A percentile compares a stretch with the other conserved stretches of the same genome.
phyloP scores from a whole-genome alignment of 2,113 vertebrate species.

The Trinectes maculatus region DNA sequence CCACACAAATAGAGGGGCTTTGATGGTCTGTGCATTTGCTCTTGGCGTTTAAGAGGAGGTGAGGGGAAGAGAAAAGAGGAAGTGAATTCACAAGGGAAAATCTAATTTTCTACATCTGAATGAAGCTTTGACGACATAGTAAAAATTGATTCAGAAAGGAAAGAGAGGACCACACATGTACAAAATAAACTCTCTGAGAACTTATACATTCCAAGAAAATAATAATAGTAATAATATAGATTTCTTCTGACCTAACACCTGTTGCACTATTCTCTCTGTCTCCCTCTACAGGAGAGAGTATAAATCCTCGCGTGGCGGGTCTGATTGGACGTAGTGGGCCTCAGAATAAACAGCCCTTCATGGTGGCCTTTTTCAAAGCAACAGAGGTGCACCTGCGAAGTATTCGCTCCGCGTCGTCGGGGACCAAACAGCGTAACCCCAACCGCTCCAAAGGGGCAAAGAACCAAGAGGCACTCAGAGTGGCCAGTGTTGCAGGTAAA shows the following conservation, averaged over 20 bases:
- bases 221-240: no score
- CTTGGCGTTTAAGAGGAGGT: constrained; percentile 48
- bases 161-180: constrained; percentile 6
- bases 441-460: constrained; percentile 90
- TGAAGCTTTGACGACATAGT: not conserved
- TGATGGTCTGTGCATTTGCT: constrained; percentile 59
- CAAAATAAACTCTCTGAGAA: no score
- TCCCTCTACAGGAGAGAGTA: constrained; percentile 87
- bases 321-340: constrained; percentile 92
- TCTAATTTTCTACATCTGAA: constrained; percentile 32
- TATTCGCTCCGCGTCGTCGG: constrained; percentile 85
- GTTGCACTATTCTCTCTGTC: constrained; percentile 54
- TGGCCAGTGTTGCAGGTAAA: constrained; percentile 90
- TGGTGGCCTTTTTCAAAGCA: constrained; percentile 98
- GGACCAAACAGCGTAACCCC: constrained; percentile 90
- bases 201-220: no score
- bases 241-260: constrained; percentile 30
- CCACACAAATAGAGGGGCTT: constrained; percentile 46
- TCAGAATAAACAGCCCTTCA: constrained; percentile 98
- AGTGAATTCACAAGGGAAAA: constrained; percentile 57
- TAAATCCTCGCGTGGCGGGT: constrained; percentile 91
- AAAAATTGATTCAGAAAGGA: no score
- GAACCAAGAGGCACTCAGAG: constrained; percentile 90
- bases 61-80: constrained; percentile 29
- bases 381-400: constrained; percentile 95